Percentiles rank a stretch among this genome's conserved stretches.
Conservation (phyloP, 2,113 vertebrate genomes). For the Silurus glanis region DNA sequence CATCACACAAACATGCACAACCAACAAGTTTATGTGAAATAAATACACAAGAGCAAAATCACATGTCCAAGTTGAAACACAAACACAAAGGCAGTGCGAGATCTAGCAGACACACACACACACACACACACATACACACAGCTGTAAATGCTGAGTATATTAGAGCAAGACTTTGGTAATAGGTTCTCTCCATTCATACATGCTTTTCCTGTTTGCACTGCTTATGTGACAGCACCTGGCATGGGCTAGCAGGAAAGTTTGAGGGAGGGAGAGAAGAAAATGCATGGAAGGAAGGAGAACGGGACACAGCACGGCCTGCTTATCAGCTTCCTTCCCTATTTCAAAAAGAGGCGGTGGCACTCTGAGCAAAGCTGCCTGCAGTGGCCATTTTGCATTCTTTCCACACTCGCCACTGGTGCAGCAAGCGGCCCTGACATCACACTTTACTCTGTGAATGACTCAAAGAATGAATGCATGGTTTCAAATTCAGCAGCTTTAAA, state of each 20-base stretch:
- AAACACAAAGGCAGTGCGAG: constrained; percentile 14
- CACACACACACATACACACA: constrained; percentile 27
- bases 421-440: not conserved
- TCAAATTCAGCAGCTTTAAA: not conserved
- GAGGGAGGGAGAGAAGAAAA: constrained; percentile 23
- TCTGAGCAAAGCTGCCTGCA: constrained; percentile 23
- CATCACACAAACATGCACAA: constrained; percentile 40
- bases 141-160: constrained; percentile 34
- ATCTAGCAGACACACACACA: constrained; percentile 9
- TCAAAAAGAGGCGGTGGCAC: constrained; percentile 20
- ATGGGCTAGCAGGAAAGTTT: constrained; percentile 4
- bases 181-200: constrained; percentile 23
- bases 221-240: constrained; percentile 36
- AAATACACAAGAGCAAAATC: not conserved
- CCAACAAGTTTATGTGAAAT: not conserved
- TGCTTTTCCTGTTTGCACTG: constrained; percentile 41
- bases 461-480: not conserved
- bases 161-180: constrained; percentile 13
- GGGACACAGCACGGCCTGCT: constrained; percentile 20
- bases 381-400: constrained; percentile 34
- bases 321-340: constrained; percentile 34
- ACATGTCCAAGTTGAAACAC: not conserved
- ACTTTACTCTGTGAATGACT: not conserved
- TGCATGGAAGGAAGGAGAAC: constrained; percentile 16
- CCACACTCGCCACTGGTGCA: constrained; percentile 15